These are phyloP conservation scores for Beroe forskalii DNA, from an alignment of 37 sponge, comb jelly and placozoan species.

Conservation along the genomic window DNA sequence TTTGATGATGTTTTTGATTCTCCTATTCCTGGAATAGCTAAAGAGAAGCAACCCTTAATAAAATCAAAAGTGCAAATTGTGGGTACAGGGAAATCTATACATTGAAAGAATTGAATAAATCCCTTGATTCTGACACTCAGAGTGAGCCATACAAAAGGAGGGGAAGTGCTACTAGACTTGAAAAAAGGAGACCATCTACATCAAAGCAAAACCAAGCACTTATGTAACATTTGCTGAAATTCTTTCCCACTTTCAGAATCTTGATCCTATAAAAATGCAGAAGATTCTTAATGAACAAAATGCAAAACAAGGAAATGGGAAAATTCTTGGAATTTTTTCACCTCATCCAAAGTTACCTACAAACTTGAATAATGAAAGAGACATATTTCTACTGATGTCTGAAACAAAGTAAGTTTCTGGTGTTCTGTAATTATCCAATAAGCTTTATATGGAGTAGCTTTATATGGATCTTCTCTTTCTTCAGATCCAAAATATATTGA, in stretches of 20 bases:
- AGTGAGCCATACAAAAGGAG: constrained; percentile 28
- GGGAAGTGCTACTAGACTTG: not conserved
- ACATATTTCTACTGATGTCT: constrained; percentile 27
- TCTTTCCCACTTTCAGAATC: constrained; percentile 54
- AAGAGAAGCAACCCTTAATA: constrained; percentile 20
- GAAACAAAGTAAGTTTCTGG: constrained; percentile 53
- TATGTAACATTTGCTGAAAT: constrained; percentile 6
- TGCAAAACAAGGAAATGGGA: constrained; percentile 20
- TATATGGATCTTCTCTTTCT: too few relatives aligned
- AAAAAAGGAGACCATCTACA: constrained; percentile 38
- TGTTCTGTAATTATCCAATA: too few relatives aligned
- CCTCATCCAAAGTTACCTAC: constrained; percentile 29
- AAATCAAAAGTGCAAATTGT: not conserved
- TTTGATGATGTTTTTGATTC: constrained; percentile 18
- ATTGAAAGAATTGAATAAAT: constrained; percentile 5
- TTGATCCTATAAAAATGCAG: constrained; percentile 18
- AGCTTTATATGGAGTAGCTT: too few relatives aligned
- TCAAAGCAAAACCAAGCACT: not conserved
- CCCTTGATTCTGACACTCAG: not conserved
- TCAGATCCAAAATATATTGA: too few relatives aligned
- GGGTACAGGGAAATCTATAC: too few relatives aligned
- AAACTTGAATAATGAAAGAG: not conserved
- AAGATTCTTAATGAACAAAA: constrained; percentile 2
- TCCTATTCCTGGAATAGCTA: not conserved
- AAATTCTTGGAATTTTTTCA: constrained; percentile 35